phyloP scores from a whole-genome alignment of 1,140 invertebrate genomes.

The Neoseiulus cucumeris region DNA sequence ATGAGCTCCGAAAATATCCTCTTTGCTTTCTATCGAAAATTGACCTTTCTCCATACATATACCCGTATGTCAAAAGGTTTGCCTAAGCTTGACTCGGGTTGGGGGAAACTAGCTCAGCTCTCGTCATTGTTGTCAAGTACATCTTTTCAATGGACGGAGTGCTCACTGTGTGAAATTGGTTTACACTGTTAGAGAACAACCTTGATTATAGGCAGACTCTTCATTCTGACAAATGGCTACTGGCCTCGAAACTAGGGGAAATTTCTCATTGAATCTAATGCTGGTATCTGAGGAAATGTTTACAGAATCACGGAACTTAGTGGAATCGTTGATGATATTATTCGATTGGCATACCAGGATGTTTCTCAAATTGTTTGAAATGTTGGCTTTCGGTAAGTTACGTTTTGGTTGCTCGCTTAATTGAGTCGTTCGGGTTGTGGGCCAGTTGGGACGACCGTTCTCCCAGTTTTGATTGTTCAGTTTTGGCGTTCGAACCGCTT shows the following conservation, averaged over 20 bases:
- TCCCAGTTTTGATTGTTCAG: neutral
- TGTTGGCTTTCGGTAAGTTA: neutral
- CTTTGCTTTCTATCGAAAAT: neutral
- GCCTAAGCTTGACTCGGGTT: neutral
- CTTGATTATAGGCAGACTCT: neutral
- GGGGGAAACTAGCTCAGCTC: neutral
- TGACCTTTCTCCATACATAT: neutral
- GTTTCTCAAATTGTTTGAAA: neutral
- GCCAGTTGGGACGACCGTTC: neutral
- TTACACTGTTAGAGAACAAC: neutral
- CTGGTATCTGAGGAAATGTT: too few relatives aligned
- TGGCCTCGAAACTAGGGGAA: too few relatives aligned
- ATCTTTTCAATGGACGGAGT: neutral
- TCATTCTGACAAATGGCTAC: neutral
- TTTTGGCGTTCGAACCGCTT: too few relatives aligned
- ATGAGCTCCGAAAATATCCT: neutral
- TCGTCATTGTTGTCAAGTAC: neutral
- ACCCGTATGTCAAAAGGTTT: neutral
- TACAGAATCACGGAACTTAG: too few relatives aligned
- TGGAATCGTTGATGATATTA: too few relatives aligned
- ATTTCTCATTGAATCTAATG: too few relatives aligned
- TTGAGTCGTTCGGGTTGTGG: neutral
- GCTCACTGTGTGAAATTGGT: neutral
- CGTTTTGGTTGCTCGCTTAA: neutral
- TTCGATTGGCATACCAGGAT: neutral